Conservation (phyloP, 2,888 invertebrate species). For the Siphlonurus alternatus region DNA sequence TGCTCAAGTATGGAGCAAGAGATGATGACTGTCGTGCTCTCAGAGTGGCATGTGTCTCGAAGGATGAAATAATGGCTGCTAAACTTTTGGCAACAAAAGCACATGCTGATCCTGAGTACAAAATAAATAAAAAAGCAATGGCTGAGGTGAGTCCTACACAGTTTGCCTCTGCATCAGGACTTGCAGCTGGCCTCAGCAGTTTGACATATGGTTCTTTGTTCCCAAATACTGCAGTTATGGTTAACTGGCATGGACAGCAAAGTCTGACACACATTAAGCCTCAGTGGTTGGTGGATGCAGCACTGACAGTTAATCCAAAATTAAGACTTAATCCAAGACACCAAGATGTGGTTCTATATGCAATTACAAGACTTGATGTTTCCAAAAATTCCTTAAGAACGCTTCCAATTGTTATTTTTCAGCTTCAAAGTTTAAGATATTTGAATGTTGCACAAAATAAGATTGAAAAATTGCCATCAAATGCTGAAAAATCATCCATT, state of each 20-base stretch:
- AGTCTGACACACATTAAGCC: conserved; percentile 35
- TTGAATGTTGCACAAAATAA: conserved; percentile 82
- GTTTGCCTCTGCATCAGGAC: conserved; percentile 22
- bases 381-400: conserved; percentile 71
- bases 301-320: conserved; percentile 67
- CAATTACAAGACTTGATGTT: conserved; percentile 84
- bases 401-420: conserved; percentile 69
- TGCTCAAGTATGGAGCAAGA: conserved; percentile 64
- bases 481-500: conserved; percentile 18
- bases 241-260: conserved; percentile 82
- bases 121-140: conserved; percentile 77
- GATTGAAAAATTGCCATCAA: conserved; percentile 52
- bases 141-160: conserved; percentile 42
- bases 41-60: conserved; percentile 50
- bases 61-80: conserved; percentile 58
- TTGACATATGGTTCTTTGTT: conserved; percentile 64
- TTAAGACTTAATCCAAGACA: conserved; percentile 43
- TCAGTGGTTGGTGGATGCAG: conserved; percentile 72
- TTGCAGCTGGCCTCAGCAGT: conserved; percentile 33
- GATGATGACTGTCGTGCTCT: conserved; percentile 79
- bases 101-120: conserved; percentile 80
- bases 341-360: conserved; percentile 58
- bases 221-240: conserved; percentile 68
- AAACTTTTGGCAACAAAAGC: conserved; percentile 77
- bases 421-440: conserved; percentile 58